Base-by-base conservation (phyloP, 2,888 invertebrate genomes). In the Cyaniris semiargus region DNA sequence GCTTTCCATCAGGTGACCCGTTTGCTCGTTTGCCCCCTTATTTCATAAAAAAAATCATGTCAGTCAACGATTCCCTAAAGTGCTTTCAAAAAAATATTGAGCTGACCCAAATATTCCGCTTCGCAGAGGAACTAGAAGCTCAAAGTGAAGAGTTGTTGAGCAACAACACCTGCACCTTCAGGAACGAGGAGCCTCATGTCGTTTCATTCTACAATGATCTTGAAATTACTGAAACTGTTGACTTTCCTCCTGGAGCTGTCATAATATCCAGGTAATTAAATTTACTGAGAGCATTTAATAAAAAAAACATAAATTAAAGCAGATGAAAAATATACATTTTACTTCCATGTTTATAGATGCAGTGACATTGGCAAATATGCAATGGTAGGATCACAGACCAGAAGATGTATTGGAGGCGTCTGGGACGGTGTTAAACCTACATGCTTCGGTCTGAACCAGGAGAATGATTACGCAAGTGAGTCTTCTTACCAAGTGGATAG, bases 281-380 rank as follows among this genome's bases (percentile, higher is more conserved):
- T 58, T 21, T 10, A 8, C 21, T 0, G n/a, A 66, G 44, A 44
- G 44, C 44, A 44, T 44, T 10, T 44, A 10, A 44, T 44, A 13
- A 44, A 44, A 10, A 10, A 1, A 38, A 38, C 38, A 38, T 18
- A 4, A 48, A 48, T 53, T 5, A 18, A 53, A 48, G 48, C 38
- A 48, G 2, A 15, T 15, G 15, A 53, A 53, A 53, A 53, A 44
- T 44, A 3, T 53, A 13, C 8, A 53, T 27, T 78, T 15, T 48
- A 58, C 60, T 72, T 77, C 34, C 3, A 23, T 31, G 0, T n/a
- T 82, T 85, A 0, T 83, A 96, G 97, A 82, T 98, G 98, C 86
- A 94, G 95, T 48, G 97, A 98, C 85, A 97, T 98, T 76, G 98
- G 98, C n/a, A 98, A 98, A 89, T 98, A 96, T 86, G 95, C 96